Evolutionary conservation across 2,797 vertebrate genomes (phyloP), one percentile per base, ranked within the genome.

Genomic region (Discoglossus pictus): DNA sequence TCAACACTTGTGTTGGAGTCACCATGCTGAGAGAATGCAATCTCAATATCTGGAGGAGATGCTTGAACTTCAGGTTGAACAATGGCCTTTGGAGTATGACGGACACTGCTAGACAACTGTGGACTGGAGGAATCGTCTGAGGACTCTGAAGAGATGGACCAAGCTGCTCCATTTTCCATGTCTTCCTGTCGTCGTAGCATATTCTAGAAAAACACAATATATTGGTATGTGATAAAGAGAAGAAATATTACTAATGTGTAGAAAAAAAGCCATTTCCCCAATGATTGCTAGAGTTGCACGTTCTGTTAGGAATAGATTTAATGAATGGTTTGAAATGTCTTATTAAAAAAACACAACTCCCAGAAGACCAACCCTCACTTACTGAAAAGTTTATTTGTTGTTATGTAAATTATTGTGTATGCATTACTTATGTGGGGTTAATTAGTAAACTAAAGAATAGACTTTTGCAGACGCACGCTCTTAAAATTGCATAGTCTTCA

Each of bases 141-240:
- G 1, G 97, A 99, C 71, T 97, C 95, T 0, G 96, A 97, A 20
- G 96, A 98, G 76, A 96, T 90, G 1, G 95, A 97, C 93, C 94
- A 97, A 0, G 93, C 94, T 0, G 93, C 93, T 63, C 95, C 94
- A 0, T 96, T 98, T 76, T 97, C 95, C 23, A 92, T 66, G 56
- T 96, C 95, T 10, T 97, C 93, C 44, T 94, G 94, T 2, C 92
- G 90, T 13, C 86, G 87, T 52, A 97, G 77, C 93, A 94, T 94
- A 74, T 97, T 98, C 96, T 99, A 42, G n/a, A 53, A 44, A 13
- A 24, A 8, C 8, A 64, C 20, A 54, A 25, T 7, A 50, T n/a
- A 60, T 18, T n/a, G 4, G 5, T 16, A 24, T 59, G n/a, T n/a
- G n/a, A n/a, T n/a, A n/a, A n/a, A n/a, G n/a, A n/a, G n/a, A n/a